Evolutionary conservation across 2,113 vertebrate species (phyloP).

Genomic region (Barbus barbus): DNA sequence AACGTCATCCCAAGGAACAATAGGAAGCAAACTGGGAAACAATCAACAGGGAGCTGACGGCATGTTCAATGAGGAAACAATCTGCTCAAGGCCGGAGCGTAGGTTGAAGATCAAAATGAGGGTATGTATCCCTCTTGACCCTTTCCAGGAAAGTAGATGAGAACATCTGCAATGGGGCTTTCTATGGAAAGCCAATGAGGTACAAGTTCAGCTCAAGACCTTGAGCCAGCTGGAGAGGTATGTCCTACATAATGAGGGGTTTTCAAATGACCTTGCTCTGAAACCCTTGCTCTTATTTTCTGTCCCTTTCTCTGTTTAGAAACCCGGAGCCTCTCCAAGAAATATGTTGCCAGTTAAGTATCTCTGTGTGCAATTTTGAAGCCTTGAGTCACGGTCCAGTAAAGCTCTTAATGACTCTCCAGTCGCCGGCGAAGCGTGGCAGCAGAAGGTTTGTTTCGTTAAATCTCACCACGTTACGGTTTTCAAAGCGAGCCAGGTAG

Average conservation of each 20-base stretch:
- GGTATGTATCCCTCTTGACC: slow-evolving; percentile 35
- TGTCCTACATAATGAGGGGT: slow-evolving; percentile 6
- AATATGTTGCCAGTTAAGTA: slow-evolving; percentile 44
- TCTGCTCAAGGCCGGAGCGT: not conserved
- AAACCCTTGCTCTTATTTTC: not conserved
- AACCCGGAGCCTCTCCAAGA: slow-evolving; percentile 43
- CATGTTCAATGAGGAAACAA: slow-evolving; percentile 20
- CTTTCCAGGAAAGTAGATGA: slow-evolving; percentile 31
- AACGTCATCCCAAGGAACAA: not conserved
- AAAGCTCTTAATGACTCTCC: slow-evolving; percentile 65
- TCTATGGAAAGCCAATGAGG: slow-evolving; percentile 5
- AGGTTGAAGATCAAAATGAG: slow-evolving; percentile 31
- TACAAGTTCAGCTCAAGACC: slow-evolving; percentile 10
- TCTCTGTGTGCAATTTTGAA: slow-evolving; percentile 54
- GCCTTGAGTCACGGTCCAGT: slow-evolving; percentile 62
- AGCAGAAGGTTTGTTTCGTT: slow-evolving; percentile 41
- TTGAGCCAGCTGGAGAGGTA: slow-evolving; percentile 41
- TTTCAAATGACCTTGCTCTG: slow-evolving; percentile 25
- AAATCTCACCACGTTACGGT: not conserved
- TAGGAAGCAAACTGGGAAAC: not conserved
- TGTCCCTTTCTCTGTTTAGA: slow-evolving; percentile 14
- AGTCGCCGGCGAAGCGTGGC: slow-evolving; percentile 57
- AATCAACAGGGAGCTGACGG: not conserved
- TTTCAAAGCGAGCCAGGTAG: slow-evolving; percentile 53
- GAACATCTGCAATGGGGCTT: slow-evolving; percentile 28